These are phyloP conservation scores for Lerema accius DNA, from an alignment of 1,140 invertebrate species.

Conservation along the genomic window DNA sequence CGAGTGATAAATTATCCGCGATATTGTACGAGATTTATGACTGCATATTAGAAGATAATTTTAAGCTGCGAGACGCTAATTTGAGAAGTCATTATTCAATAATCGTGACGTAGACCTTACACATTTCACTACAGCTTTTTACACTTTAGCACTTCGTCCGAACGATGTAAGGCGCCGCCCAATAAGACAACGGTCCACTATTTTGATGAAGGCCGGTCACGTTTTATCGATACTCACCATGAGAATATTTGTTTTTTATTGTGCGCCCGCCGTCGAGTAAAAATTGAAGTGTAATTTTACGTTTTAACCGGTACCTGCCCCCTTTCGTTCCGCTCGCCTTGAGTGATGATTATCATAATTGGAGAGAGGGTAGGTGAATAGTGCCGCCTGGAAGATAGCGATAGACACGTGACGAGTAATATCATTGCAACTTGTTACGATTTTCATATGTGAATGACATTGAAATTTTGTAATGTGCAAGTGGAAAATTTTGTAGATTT, in stretches of 20 bases:
- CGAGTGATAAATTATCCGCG: conserved; percentile 50
- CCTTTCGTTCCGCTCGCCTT: conserved; percentile 80
- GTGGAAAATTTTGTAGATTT: too few relatives aligned
- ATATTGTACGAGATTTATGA: conserved; percentile 56
- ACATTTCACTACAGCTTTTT: conserved; percentile 77
- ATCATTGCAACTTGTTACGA: conserved; percentile 17
- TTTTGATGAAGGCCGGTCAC: conserved; percentile 81
- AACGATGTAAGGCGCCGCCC: conserved; percentile 69
- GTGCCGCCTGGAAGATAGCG: conserved; percentile 53
- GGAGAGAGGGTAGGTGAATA: conserved; percentile 72
- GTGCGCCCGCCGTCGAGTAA: conserved; percentile 72
- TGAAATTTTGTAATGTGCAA: too few relatives aligned
- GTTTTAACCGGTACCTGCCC: conserved; percentile 79
- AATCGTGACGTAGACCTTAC: conserved; percentile 75
- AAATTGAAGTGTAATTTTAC: conserved; percentile 81
- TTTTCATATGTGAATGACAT: conserved; percentile 1
- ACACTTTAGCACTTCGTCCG: conserved; percentile 77
- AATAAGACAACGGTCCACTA: conserved; percentile 77
- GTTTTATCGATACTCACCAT: conserved; percentile 79
- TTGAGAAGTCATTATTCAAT: conserved; percentile 77
- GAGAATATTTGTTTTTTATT: conserved; percentile 83
- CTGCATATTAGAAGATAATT: conserved; percentile 53
- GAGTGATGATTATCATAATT: conserved; percentile 82
- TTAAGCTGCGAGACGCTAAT: conserved; percentile 59
- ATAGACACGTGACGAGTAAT: conserved; percentile 53